A percentile compares a stretch with the other conserved stretches of the same genome.
Evolutionary conservation across 2,888 invertebrate genomes (phyloP).

Genomic region (Andrena haemorrhoa): DNA sequence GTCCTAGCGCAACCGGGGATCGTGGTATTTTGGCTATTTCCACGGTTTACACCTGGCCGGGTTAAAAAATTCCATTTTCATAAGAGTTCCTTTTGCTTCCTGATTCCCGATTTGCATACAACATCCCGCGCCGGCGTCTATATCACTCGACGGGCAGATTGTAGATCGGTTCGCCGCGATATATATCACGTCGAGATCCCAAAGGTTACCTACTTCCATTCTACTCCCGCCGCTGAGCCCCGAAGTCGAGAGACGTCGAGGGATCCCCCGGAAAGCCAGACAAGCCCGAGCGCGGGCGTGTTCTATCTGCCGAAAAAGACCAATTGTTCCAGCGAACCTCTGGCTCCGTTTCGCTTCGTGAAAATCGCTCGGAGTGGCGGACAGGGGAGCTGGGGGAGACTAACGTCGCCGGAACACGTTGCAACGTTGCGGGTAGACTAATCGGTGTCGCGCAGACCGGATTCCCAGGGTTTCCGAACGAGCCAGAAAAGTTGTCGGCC

Average conservation of each 20-base stretch:
- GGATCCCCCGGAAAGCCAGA: conserved; percentile 52
- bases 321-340: conserved; percentile 28
- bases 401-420: conserved; percentile 2
- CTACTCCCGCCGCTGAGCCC: conserved; percentile 37
- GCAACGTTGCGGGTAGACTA: conserved; percentile 35
- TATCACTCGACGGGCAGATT: conserved; percentile 58
- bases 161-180: conserved; percentile 63
- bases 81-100: conserved; percentile 55
- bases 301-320: conserved; percentile 53
- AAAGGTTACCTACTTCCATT: conserved; percentile 67
- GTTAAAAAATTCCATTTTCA: conserved; percentile 55
- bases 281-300: conserved; percentile 4
- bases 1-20: background rate
- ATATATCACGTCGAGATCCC: conserved; percentile 66
- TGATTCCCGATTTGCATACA: conserved; percentile 68
- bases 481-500: conserved; percentile 76
- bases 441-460: conserved; percentile 36
- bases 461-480: conserved; percentile 66
- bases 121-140: conserved; percentile 55
- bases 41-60: conserved; percentile 31
- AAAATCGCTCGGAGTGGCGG: conserved; percentile 36
- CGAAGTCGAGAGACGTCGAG: conserved; percentile 14
- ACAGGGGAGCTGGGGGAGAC: background rate
- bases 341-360: background rate
- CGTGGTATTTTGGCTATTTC: conserved; percentile 49